phyloP scores from a whole-genome alignment of 2,888 invertebrate species.

The Iphiclides podalirius region DNA sequence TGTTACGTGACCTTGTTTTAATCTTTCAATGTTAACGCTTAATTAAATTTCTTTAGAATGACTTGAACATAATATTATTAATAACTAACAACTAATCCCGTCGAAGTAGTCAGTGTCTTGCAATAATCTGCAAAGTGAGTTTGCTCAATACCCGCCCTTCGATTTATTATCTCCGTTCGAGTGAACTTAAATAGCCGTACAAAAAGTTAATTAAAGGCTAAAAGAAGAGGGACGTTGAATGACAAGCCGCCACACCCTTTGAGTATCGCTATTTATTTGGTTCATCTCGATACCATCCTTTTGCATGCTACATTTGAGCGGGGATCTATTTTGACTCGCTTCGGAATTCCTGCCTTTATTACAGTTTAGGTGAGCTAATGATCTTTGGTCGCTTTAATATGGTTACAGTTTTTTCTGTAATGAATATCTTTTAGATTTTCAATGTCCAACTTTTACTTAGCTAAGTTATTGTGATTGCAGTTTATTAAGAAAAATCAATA shows the following conservation, averaged over 20 bases:
- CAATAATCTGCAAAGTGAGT: constrained; percentile 25
- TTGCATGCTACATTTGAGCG: constrained; percentile 45
- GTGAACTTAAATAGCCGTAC: constrained; percentile 28
- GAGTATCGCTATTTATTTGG: constrained; percentile 65
- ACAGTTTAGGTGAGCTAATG: neutral
- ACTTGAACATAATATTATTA: too few relatives aligned
- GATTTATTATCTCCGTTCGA: constrained; percentile 24
- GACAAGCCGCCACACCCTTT: constrained; percentile 60
- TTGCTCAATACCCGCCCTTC: constrained; percentile 26
- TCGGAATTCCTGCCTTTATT: constrained; percentile 7
- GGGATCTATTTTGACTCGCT: constrained; percentile 16
- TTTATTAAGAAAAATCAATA: too few relatives aligned
- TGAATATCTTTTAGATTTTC: too few relatives aligned
- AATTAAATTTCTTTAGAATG: too few relatives aligned
- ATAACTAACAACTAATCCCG: constrained; percentile 5
- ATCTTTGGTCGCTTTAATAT: too few relatives aligned
- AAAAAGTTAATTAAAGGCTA: constrained; percentile 71
- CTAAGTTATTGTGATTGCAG: too few relatives aligned
- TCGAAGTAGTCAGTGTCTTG: neutral
- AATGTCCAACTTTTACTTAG: too few relatives aligned
- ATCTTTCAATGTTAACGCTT: too few relatives aligned
- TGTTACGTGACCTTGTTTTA: too few relatives aligned
- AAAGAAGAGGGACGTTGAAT: constrained; percentile 57
- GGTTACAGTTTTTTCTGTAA: too few relatives aligned
- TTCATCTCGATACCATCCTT: constrained; percentile 49